phyloP scores from a whole-genome alignment of 2,797 vertebrate species.

The Alosa sapidissima region DNA sequence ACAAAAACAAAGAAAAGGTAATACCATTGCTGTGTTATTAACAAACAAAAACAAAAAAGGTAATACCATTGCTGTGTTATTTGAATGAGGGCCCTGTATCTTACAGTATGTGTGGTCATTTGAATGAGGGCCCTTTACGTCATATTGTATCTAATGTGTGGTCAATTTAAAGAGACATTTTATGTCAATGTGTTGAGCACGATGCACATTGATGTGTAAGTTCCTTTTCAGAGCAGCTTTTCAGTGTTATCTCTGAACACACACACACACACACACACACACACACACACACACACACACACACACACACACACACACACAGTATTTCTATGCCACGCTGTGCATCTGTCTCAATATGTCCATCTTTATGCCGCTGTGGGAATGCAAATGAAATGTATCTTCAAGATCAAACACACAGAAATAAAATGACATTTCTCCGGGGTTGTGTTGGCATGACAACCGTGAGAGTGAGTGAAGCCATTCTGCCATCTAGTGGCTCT shows the following conservation, averaged over 20 bases:
- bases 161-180: too few species aligned
- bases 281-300: background rate
- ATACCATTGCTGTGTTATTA: too few species aligned
- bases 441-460: background rate
- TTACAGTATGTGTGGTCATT: too few species aligned
- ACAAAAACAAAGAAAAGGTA: too few species aligned
- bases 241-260: background rate
- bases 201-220: too few species aligned
- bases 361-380: background rate
- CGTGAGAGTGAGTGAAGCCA: conserved; percentile 4
- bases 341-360: background rate
- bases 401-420: background rate
- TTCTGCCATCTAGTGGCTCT: conserved; percentile 28
- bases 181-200: background rate
- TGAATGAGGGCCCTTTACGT: too few species aligned
- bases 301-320: background rate
- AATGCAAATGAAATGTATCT: background rate
- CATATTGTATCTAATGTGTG: too few species aligned
- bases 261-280: background rate
- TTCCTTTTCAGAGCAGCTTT: background rate
- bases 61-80: too few species aligned
- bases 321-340: background rate
- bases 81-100: too few species aligned
- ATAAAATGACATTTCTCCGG: background rate
- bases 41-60: too few species aligned